Percentiles rank a stretch among this genome's conserved stretches.
These are phyloP conservation scores for Garra rufa DNA, from an alignment of 2,113 vertebrate species.

Conservation along the genomic window DNA sequence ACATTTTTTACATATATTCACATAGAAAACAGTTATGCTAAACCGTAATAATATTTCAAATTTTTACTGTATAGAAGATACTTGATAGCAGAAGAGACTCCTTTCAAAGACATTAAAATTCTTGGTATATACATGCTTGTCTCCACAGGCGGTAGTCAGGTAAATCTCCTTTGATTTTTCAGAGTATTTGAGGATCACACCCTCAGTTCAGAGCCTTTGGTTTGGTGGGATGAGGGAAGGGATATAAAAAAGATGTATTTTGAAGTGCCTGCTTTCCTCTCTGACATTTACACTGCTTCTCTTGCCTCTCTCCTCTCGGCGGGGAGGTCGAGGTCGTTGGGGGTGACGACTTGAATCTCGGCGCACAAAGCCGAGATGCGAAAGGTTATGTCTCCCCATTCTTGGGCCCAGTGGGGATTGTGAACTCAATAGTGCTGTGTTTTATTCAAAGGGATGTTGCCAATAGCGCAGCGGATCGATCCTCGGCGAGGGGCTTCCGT, in stretches of 20 bases:
- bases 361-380: slow-evolving; percentile 56
- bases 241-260: slow-evolving; percentile 46
- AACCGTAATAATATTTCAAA: neutral
- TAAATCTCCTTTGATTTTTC: slow-evolving; percentile 64
- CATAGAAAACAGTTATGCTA: neutral
- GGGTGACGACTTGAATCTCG: slow-evolving; percentile 59
- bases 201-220: slow-evolving; percentile 47
- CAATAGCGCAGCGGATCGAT: slow-evolving; percentile 76
- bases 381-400: slow-evolving; percentile 74
- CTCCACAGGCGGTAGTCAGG: neutral
- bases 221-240: neutral
- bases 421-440: slow-evolving; percentile 68
- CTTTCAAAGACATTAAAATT: neutral
- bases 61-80: neutral
- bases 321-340: slow-evolving; percentile 57
- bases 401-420: slow-evolving; percentile 69
- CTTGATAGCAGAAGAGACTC: neutral
- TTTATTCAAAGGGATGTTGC: slow-evolving; percentile 75
- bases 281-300: slow-evolving; percentile 66
- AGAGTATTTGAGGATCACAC: slow-evolving; percentile 57
- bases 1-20: neutral
- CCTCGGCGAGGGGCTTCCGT: slow-evolving; percentile 68
- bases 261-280: slow-evolving; percentile 52
- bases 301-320: slow-evolving; percentile 25
- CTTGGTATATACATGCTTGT: neutral